These are phyloP conservation scores for Cheilosia soror DNA, from an alignment of 2,888 invertebrate genomes.

Conservation along the genomic window DNA sequence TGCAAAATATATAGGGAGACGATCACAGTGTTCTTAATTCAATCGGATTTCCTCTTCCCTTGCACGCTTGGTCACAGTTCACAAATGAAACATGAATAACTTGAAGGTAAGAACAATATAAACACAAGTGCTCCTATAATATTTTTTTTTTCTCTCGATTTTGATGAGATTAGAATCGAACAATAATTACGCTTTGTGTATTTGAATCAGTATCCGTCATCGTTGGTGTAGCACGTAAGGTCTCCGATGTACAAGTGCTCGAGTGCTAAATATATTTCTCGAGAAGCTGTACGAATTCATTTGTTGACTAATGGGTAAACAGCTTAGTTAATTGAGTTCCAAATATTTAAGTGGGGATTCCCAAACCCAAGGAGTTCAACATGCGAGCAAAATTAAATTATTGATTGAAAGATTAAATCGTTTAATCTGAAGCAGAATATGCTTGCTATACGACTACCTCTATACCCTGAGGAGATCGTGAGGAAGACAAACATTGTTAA, in stretches of 20 bases:
- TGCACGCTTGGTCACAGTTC: slow-evolving; percentile 5
- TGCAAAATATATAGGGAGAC: slow-evolving; percentile 33
- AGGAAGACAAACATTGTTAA: slow-evolving; percentile 40
- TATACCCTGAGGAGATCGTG: neutral
- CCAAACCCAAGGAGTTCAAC: slow-evolving; percentile 20
- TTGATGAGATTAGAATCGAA: slow-evolving; percentile 67
- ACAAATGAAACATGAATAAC: slow-evolving; percentile 40
- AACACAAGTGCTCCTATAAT: slow-evolving; percentile 32
- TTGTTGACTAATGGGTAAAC: slow-evolving; percentile 18
- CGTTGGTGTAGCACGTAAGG: slow-evolving; percentile 32
- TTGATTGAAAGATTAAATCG: slow-evolving; percentile 20
- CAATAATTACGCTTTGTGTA: slow-evolving; percentile 59
- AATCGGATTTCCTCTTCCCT: slow-evolving; percentile 64
- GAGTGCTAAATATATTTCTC: neutral
- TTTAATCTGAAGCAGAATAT: slow-evolving; percentile 59
- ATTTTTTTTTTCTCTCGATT: slow-evolving; percentile 20
- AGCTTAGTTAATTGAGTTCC: slow-evolving; percentile 8
- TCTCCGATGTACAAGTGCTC: neutral
- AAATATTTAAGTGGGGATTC: slow-evolving; percentile 26
- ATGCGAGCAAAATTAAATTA: slow-evolving; percentile 22
- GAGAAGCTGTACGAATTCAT: slow-evolving; percentile 13
- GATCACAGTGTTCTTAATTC: slow-evolving; percentile 34
- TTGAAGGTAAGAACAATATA: slow-evolving; percentile 52
- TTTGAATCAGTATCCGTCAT: slow-evolving; percentile 42
- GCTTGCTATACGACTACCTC: neutral